These are phyloP conservation scores for Cheirogaleus medius DNA, from an alignment of 2,113 vertebrate genomes.

Conservation along the genomic window DNA sequence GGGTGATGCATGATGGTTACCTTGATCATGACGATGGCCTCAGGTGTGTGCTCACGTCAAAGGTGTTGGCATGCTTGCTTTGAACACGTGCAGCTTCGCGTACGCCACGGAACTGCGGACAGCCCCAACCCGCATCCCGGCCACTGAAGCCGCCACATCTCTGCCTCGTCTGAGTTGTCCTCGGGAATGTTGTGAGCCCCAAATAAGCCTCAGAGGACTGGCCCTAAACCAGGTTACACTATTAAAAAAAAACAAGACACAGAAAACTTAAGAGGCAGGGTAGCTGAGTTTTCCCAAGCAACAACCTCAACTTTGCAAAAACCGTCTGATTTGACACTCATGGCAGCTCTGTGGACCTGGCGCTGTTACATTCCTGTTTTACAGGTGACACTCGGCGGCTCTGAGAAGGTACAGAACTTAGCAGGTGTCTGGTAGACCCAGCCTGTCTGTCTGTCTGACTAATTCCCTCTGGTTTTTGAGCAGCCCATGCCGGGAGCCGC, in stretches of 20 bases:
- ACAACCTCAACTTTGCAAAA: too few relatives aligned
- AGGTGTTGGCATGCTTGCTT: accelerated
- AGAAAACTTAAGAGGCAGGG: too few relatives aligned
- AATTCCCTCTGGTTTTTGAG: too few relatives aligned
- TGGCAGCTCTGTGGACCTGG: neutral
- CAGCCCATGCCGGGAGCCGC: accelerated
- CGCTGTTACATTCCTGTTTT: neutral
- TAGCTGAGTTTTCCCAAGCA: accelerated
- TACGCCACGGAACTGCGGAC: accelerated
- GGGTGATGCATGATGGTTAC: too few relatives aligned
- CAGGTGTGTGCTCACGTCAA: accelerated
- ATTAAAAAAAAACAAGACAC: neutral
- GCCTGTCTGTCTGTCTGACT: neutral
- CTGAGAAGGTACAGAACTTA: neutral
- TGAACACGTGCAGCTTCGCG: neutral
- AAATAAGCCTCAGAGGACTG: neutral
- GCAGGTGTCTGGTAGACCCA: neutral
- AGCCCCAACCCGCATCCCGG: neutral
- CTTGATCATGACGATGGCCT: accelerated
- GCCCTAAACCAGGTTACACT: neutral
- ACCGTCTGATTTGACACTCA: neutral
- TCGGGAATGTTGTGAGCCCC: neutral
- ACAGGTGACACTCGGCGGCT: accelerated
- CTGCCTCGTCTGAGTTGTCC: neutral
- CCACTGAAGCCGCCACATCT: neutral